These are phyloP conservation scores for Troides helena DNA, from an alignment of 2,888 invertebrate genomes.

Conservation along the genomic window DNA sequence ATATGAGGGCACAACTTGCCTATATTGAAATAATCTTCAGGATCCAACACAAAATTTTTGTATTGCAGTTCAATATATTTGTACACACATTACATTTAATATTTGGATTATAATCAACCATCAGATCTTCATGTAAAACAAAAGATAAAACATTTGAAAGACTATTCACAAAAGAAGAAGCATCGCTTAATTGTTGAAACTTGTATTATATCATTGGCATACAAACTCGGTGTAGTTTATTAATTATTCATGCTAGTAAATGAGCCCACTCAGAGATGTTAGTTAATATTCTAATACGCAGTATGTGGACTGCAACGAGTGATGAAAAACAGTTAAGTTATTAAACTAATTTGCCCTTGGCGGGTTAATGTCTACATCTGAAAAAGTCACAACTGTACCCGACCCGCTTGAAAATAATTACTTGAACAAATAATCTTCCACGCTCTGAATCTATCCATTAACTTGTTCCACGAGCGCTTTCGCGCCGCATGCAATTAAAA, in stretches of 20 bases:
- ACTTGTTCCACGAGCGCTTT: conserved; percentile 18
- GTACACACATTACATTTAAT: no score
- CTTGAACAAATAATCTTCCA: conserved; percentile 30
- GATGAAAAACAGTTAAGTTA: neutral
- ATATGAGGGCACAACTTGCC: no score
- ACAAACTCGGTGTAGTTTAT: no score
- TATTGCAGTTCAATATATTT: no score
- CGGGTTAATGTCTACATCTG: neutral
- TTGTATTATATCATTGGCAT: neutral
- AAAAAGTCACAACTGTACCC: conserved; percentile 1
- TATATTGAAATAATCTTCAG: no score
- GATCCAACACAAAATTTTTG: no score
- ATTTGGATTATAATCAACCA: no score
- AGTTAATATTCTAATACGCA: neutral
- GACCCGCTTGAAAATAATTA: conserved; percentile 17
- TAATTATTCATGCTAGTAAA: neutral
- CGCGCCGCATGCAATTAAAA: conserved; percentile 24
- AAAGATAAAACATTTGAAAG: no score
- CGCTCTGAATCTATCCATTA: conserved; percentile 24
- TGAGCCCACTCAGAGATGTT: neutral
- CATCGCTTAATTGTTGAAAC: neutral
- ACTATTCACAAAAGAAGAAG: no score
- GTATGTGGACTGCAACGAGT: neutral
- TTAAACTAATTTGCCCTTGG: neutral
- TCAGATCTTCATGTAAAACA: no score